Conservation (phyloP, 2,797 vertebrate species). For the Alcedo quadribrachys region DNA sequence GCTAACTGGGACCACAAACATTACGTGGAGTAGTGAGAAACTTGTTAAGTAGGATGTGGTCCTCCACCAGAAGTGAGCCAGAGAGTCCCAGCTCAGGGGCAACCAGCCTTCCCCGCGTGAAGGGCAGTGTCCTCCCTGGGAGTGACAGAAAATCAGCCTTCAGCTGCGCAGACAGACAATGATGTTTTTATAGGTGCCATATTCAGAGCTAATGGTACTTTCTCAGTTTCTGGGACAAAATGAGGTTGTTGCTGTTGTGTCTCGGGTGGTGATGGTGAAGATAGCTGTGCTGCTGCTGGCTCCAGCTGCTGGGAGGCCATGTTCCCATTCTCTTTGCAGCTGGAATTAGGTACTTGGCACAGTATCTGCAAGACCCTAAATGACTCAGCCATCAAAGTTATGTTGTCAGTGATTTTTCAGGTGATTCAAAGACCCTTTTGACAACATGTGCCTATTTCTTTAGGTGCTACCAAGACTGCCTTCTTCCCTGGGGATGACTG, state of each 20-base stretch:
- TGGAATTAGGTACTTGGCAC: background rate
- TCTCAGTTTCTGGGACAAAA: background rate
- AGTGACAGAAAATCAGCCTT: background rate
- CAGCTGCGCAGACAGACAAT: background rate
- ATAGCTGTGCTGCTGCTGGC: background rate
- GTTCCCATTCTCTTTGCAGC: background rate
- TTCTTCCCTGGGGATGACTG: background rate
- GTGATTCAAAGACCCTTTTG: background rate
- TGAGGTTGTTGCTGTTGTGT: background rate
- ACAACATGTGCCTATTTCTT: background rate
- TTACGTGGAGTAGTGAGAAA: fast-evolving
- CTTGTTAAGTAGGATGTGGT: fast-evolving
- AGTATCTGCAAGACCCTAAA: background rate
- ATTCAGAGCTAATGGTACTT: background rate
- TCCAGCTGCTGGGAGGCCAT: background rate
- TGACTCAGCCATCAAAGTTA: background rate
- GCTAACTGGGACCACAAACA: background rate
- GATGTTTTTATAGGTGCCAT: slow-evolving; percentile 27
- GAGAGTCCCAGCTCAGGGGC: background rate
- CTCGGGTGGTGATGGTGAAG: background rate
- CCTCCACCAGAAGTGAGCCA: background rate
- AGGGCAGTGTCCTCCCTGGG: background rate
- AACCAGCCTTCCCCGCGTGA: background rate
- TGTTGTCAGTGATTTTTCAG: background rate
- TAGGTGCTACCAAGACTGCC: background rate